Evolutionary conservation across 2,113 vertebrate genomes (phyloP).

Genomic region (Pithys albifrons): DNA sequence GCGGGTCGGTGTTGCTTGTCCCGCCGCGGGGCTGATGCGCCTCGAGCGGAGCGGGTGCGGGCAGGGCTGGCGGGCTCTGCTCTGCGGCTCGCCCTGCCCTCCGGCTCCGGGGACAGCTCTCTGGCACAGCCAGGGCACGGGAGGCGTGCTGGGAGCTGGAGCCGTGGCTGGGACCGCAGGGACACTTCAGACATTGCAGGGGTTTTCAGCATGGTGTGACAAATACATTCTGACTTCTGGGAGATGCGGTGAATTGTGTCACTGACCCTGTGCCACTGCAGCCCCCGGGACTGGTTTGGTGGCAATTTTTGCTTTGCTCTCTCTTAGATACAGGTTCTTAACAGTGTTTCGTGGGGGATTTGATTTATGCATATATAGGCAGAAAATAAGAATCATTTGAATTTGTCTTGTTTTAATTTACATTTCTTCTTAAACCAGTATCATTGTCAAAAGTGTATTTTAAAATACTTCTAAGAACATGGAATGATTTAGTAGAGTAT

Average conservation of each 20-base stretch:
- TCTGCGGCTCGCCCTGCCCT: slow-evolving; percentile 12
- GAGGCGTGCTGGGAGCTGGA: background rate
- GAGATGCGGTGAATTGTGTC: background rate
- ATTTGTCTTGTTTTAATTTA: background rate
- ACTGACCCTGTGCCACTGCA: background rate
- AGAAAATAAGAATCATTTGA: background rate
- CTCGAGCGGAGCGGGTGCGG: too few relatives aligned
- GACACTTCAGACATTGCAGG: background rate
- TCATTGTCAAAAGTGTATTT: background rate
- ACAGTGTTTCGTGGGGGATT: background rate
- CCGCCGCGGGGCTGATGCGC: too few relatives aligned
- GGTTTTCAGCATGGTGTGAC: background rate
- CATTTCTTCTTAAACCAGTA: background rate
- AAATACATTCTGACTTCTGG: background rate
- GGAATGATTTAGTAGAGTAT: background rate
- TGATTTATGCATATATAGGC: background rate
- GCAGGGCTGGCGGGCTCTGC: too few relatives aligned
- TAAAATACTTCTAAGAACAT: background rate
- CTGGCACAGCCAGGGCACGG: background rate
- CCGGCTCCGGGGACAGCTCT: background rate
- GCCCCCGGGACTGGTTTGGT: background rate
- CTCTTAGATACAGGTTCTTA: background rate
- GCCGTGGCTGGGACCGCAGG: background rate
- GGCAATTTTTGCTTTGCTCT: background rate
- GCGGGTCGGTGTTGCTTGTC: too few relatives aligned